These are phyloP conservation scores for Lasiurus borealis DNA, from an alignment of 2,113 vertebrate genomes.

Conservation along the genomic window DNA sequence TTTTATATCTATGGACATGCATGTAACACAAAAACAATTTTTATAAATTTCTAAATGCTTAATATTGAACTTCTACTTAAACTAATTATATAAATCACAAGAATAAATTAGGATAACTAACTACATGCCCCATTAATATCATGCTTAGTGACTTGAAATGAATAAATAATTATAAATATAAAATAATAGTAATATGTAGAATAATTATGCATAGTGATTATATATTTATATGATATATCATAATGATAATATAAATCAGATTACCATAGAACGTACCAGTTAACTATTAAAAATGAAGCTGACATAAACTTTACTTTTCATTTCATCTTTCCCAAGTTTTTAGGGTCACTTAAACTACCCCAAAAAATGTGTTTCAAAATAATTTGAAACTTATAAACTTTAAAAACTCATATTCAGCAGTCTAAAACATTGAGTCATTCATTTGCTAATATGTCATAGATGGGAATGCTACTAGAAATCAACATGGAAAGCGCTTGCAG, in stretches of 20 bases:
- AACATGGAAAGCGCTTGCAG: constrained; percentile 14
- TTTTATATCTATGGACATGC: constrained; percentile 85
- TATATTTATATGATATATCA: constrained; percentile 31
- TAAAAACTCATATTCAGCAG: background rate
- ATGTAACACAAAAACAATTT: constrained; percentile 84
- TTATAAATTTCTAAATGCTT: constrained; percentile 83
- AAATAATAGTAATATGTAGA: constrained; percentile 66
- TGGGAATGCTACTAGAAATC: background rate
- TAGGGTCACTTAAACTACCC: background rate
- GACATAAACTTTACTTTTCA: background rate
- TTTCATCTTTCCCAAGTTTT: constrained; percentile 58
- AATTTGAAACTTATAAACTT: constrained; percentile 54
- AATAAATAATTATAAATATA: constrained; percentile 70
- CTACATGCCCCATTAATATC: constrained; percentile 35
- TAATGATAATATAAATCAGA: constrained; percentile 59
- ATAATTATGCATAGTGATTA: constrained; percentile 47
- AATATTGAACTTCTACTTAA: constrained; percentile 80
- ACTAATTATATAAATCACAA: constrained; percentile 80
- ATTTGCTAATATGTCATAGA: background rate
- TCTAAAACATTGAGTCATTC: background rate
- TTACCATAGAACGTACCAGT: constrained; percentile 27
- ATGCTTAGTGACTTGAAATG: constrained; percentile 51
- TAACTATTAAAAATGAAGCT: constrained; percentile 52
- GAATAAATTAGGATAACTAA: constrained; percentile 75
- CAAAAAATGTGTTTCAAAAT: constrained; percentile 19